Evolutionary conservation across 2,888 invertebrate species (phyloP), one percentile per base, ranked within the genome.

Genomic region (Cylloceria caligata): DNA sequence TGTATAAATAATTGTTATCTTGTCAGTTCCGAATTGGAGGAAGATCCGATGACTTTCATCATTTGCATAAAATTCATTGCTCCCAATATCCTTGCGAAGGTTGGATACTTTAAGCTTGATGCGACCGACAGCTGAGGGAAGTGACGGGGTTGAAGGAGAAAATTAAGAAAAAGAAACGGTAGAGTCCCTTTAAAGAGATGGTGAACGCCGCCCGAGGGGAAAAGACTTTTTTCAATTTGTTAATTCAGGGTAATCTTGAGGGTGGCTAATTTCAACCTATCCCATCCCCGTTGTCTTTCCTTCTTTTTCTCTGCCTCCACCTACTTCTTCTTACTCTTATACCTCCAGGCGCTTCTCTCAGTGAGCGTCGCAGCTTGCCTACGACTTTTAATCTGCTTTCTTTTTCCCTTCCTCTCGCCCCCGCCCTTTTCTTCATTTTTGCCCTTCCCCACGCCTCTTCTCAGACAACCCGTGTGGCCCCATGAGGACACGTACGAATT

Each of bases 201-300:
- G 39, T 30, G 65, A 36, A 27, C 34, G 72, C 55, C 36, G 36
- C 16, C 71, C 81, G 81, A 84, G 86, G 86, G 86, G 81, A 79
- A 85, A 84, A 83, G 84, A 87, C 86, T 87, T 90, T 90, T 91
- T 90, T 91, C 90, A 91, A 91, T 91, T 91, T 91, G 90, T 91
- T 91, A 91, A 91, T 91, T 91, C 90, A 88, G 86, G 87, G 88
- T 89, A 90, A 91, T 91, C 88, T 87, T 87, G 85, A 89, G 89
- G 89, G 88, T 87, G 88, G 91, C 90, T 91, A 91, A 91, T 91
- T 91, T 88, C 88, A 83, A 88, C 83, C 83, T 83, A 77, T 76
- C 86, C 60, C 75, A 16, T 39, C 65, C 36, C 24, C 49, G 45
- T 47, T 19, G 27, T 6, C 76, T 62, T 68, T 55, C 52, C 77